Base-by-base conservation (phyloP, 37 sponge, comb jelly and placozoan species). In the Dysidea cf. avara region DNA sequence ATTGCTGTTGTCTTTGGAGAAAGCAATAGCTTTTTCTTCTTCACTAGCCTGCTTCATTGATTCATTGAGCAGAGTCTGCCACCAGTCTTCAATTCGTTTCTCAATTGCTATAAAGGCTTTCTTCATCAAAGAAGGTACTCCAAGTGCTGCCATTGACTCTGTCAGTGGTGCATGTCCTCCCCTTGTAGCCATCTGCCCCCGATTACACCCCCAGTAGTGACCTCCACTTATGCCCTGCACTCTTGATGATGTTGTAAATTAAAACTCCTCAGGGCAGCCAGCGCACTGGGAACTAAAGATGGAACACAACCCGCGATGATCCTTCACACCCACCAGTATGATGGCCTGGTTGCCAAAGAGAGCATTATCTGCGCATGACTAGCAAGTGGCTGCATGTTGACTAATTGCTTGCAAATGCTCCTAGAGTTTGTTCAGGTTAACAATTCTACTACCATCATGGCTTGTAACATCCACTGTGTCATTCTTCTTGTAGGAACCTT, bases 1-100 rank as follows among this genome's bases (percentile, higher is more conserved):
- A n/a, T n/a, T n/a, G n/a, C n/a, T n/a, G 18, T 61, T 46, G 1
- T 47, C 34, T 24, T 6, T 64, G 1, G 14, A 6, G 28, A 64
- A 52, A 18, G 77, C 66, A 11, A 24, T 53, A 13, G 49, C 39
- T n/a, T 28, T 64, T 56, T 76, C 77, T 30, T 76, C 66, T 16
- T 35, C 25, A 26, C 61, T 29, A 9, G 61, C 61, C 25, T 58
- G 11, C 24, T 14, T 21, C 25, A 26, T 29, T n/a, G n/a, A n/a
- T n/a, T n/a, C n/a, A n/a, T n/a, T n/a, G n/a, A n/a, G n/a, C n/a
- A n/a, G n/a, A n/a, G n/a, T n/a, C n/a, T n/a, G n/a, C n/a, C n/a
- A n/a, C n/a, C n/a, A n/a, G n/a, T n/a, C n/a, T n/a, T n/a, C 61
- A 11, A 58, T 26, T 14, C 25, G 11, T 18, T 29, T 9, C 61